Evolutionary conservation across 2,888 invertebrate genomes (phyloP).

Genomic region (Celastrina argiolus): DNA sequence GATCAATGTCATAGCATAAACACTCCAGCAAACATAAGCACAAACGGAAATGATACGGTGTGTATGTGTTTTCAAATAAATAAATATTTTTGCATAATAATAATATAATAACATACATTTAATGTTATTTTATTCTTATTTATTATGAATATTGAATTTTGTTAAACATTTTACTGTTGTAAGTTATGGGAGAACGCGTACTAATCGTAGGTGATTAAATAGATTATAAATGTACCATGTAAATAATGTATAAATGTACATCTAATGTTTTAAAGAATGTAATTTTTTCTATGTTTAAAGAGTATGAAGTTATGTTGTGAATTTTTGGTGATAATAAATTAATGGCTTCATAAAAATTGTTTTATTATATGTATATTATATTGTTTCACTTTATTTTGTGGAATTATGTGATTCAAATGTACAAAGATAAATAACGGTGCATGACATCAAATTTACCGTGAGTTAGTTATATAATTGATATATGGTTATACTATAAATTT

Average conservation of each 20-base stretch:
- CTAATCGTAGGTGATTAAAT: not conserved
- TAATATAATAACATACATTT: not conserved
- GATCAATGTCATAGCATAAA: slow-evolving; percentile 78
- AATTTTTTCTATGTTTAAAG: slow-evolving; percentile 42
- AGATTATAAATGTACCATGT: not conserved
- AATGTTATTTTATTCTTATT: slow-evolving; percentile 1
- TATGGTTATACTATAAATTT: too few species aligned
- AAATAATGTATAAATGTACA: slow-evolving; percentile 23
- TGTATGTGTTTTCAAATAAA: slow-evolving; percentile 10
- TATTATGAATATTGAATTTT: slow-evolving; percentile 5
- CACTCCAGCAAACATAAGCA: slow-evolving; percentile 30
- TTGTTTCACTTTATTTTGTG: too few species aligned
- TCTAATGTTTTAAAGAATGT: slow-evolving; percentile 37
- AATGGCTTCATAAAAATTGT: slow-evolving; percentile 16
- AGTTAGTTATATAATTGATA: too few species aligned
- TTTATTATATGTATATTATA: too few species aligned
- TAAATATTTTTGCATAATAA: not conserved
- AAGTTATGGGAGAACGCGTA: not conserved
- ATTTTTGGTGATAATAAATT: slow-evolving; percentile 22
- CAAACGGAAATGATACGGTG: slow-evolving; percentile 25
- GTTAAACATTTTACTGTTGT: not conserved
- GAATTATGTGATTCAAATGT: too few species aligned
- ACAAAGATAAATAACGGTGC: too few species aligned
- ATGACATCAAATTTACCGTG: too few species aligned
- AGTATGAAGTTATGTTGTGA: slow-evolving; percentile 59